Conservation (phyloP, 2,888 invertebrate genomes). For the Junonia oenone region DNA sequence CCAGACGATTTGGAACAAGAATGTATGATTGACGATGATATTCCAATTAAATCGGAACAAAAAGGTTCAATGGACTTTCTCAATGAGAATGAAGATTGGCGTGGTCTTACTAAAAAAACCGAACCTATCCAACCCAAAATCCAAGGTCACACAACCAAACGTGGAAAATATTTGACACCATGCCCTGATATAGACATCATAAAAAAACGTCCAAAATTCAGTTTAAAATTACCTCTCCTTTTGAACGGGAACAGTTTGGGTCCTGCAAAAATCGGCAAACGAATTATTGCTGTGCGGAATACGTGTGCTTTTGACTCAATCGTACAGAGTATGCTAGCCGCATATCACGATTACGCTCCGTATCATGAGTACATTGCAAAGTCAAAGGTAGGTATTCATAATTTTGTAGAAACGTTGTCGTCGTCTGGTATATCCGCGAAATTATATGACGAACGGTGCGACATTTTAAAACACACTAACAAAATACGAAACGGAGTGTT, state of each 20-base stretch:
- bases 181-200: not conserved
- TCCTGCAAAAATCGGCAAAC: not conserved
- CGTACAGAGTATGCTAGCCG: not conserved
- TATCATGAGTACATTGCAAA: not conserved
- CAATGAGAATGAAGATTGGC: not conserved
- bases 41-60: not conserved
- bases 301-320: not conserved
- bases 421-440: not conserved
- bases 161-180: not conserved
- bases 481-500: not conserved
- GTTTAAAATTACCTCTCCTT: not conserved
- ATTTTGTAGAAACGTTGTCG: not conserved
- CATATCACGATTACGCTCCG: conserved; percentile 1
- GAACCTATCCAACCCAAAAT: not conserved
- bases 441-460: not conserved
- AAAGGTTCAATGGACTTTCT: not conserved
- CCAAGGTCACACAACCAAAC: not conserved
- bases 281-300: not conserved
- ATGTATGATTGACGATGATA: not conserved
- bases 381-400: not conserved
- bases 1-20: not conserved
- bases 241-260: not conserved
- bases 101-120: not conserved
- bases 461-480: not conserved
- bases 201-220: not conserved